Evolutionary conservation across 2,113 vertebrate genomes (phyloP).

Genomic region (Tychaedon coryphoeus): DNA sequence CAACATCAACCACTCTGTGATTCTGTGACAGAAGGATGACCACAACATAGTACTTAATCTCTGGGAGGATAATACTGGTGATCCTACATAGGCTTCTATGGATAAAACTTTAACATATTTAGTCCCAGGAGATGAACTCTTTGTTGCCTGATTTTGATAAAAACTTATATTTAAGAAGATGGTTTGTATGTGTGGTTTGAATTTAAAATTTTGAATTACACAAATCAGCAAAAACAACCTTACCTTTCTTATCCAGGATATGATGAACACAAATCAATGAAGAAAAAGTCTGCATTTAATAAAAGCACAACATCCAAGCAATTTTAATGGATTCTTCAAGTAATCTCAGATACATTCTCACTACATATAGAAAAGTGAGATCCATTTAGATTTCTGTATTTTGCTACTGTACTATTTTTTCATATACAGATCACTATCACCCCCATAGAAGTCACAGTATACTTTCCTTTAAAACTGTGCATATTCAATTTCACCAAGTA

Average conservation of each 20-base stretch:
- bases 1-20: not conserved
- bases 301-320: not conserved
- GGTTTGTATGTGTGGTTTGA: not conserved
- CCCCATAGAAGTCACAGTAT: not conserved
- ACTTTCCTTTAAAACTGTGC: not conserved
- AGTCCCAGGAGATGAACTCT: not conserved
- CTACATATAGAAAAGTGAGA: not conserved
- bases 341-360: not conserved
- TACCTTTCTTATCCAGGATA: not conserved
- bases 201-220: not conserved
- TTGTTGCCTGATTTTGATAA: not conserved
- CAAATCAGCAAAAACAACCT: not conserved
- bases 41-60: not conserved
- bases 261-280: not conserved
- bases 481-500: conserved; percentile 5
- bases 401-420: not conserved
- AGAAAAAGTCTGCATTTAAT: not conserved
- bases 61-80: not conserved
- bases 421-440: not conserved
- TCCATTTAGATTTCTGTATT: not conserved
- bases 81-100: not conserved
- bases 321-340: conserved; percentile 3
- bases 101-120: not conserved
- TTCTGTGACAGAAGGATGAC: not conserved
- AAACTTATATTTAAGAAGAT: not conserved